Percentiles rank a stretch among this genome's conserved stretches.
Conservation (phyloP, 1,140 invertebrate species). For the Leucophenga varia region DNA sequence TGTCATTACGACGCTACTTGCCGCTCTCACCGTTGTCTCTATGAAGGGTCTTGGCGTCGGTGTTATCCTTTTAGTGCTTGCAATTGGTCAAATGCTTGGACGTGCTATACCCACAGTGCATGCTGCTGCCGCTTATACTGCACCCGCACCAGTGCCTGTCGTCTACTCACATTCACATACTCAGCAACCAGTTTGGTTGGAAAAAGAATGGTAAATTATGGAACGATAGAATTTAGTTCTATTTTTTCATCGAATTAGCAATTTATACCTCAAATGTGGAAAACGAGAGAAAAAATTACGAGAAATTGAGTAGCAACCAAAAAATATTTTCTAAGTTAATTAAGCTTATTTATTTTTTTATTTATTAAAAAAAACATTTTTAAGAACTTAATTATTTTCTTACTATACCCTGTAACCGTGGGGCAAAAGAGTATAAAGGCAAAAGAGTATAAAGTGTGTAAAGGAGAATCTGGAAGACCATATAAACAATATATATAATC, state of each 20-base stretch:
- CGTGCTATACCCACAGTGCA: slow-evolving; percentile 44
- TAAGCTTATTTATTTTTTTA: slow-evolving; percentile 49
- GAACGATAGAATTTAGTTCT: no score
- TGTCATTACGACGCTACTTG: slow-evolving; percentile 62
- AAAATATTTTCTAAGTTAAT: slow-evolving; percentile 54
- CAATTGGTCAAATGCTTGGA: slow-evolving; percentile 53
- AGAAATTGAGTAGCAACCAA: slow-evolving; percentile 32
- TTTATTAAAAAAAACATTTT: no score
- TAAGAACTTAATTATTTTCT: no score
- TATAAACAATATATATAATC: no score
- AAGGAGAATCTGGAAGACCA: no score
- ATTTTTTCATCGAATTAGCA: no score
- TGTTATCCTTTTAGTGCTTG: slow-evolving; percentile 52
- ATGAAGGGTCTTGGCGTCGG: slow-evolving; percentile 66
- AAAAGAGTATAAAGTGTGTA: no score
- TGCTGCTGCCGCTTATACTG: slow-evolving; percentile 38
- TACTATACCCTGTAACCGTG: no score
- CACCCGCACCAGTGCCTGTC: slow-evolving; percentile 39
- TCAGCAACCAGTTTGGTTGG: slow-evolving; percentile 52
- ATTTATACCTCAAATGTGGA: no score
- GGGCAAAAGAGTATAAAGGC: no score
- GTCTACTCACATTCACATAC: slow-evolving; percentile 52
- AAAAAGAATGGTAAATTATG: slow-evolving; percentile 48
- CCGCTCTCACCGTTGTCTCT: slow-evolving; percentile 63
- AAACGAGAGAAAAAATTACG: no score